These are phyloP conservation scores for Brachionus koreanus DNA, from an alignment of 1,140 invertebrate genomes.

Conservation along the genomic window DNA sequence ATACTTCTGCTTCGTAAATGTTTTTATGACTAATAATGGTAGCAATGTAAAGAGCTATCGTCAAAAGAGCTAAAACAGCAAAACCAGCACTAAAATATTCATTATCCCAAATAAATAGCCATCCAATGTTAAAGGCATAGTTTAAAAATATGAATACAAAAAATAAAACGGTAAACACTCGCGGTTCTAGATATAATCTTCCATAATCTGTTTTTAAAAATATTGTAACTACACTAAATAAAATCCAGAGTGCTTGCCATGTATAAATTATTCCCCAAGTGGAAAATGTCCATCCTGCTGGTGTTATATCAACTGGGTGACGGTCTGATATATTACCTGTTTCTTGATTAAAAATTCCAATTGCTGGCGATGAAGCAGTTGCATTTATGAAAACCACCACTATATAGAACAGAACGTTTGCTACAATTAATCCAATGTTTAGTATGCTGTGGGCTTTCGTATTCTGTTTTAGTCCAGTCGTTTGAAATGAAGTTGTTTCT, in stretches of 20 bases:
- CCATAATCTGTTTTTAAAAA: slow-evolving; percentile 48
- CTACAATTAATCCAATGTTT: neutral
- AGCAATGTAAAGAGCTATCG: neutral
- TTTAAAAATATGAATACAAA: slow-evolving; percentile 48
- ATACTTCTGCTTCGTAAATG: neutral
- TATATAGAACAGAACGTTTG: neutral
- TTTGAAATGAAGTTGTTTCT: neutral
- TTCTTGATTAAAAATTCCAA: slow-evolving; percentile 50
- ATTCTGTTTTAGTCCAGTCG: neutral
- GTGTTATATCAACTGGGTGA: slow-evolving; percentile 50
- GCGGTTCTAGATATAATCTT: slow-evolving; percentile 46
- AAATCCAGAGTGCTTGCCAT: slow-evolving; percentile 50
- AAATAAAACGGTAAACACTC: slow-evolving; percentile 47
- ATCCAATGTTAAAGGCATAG: slow-evolving; percentile 49
- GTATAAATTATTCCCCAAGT: slow-evolving; percentile 54
- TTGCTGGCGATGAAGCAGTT: neutral
- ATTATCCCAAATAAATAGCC: slow-evolving; percentile 51
- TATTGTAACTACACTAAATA: slow-evolving; percentile 49
- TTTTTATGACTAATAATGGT: slow-evolving; percentile 10
- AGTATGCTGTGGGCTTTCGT: neutral
- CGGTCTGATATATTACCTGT: slow-evolving; percentile 49
- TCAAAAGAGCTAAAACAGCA: slow-evolving; percentile 4
- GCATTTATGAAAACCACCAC: slow-evolving; percentile 25
- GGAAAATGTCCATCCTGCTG: slow-evolving; percentile 52
- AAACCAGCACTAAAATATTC: slow-evolving; percentile 46